Conservation (phyloP, 2,113 vertebrate genomes). For the Hippoglossus stenolepis region DNA sequence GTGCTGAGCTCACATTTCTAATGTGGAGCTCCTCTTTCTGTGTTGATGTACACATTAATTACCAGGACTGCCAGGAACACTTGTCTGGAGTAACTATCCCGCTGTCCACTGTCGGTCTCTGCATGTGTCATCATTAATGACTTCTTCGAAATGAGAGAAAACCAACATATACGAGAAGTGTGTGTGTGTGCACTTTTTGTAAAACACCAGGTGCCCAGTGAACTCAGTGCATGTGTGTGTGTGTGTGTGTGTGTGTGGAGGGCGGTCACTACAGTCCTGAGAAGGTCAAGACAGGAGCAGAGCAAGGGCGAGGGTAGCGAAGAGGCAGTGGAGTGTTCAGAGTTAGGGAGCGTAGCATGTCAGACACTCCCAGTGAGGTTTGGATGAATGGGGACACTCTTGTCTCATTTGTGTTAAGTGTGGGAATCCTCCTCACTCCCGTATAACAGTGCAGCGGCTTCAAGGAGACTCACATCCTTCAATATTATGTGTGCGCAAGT, state of each 20-base stretch:
- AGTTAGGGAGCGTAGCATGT: constrained; percentile 75
- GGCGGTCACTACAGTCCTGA: constrained; percentile 20
- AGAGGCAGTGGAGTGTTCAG: constrained; percentile 50
- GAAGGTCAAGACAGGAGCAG: constrained; percentile 52
- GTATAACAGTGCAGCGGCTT: constrained; percentile 15
- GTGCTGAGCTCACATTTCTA: constrained; percentile 83
- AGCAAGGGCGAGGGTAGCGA: constrained; percentile 12
- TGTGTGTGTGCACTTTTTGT: constrained; percentile 26
- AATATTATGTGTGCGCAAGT: constrained; percentile 3
- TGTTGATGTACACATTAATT: constrained; percentile 86
- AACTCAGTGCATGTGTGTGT: not conserved
- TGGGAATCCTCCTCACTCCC: constrained; percentile 37
- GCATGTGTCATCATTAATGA: constrained; percentile 62
- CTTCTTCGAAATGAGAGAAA: constrained; percentile 49
- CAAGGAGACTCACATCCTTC: not conserved
- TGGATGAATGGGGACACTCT: constrained; percentile 58
- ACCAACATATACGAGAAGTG: constrained; percentile 52
- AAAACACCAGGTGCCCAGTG: constrained; percentile 39
- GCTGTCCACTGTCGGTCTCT: constrained; percentile 50
- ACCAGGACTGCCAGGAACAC: constrained; percentile 79
- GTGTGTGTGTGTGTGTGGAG: not conserved
- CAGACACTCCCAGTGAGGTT: constrained; percentile 65
- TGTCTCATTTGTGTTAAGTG: constrained; percentile 69
- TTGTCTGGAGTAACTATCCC: constrained; percentile 70
- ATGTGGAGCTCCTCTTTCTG: constrained; percentile 71